A percentile compares a stretch with the other conserved stretches of the same genome.
Evolutionary conservation across 2,888 invertebrate species (phyloP).

Genomic region (Tetragonula carbonaria): DNA sequence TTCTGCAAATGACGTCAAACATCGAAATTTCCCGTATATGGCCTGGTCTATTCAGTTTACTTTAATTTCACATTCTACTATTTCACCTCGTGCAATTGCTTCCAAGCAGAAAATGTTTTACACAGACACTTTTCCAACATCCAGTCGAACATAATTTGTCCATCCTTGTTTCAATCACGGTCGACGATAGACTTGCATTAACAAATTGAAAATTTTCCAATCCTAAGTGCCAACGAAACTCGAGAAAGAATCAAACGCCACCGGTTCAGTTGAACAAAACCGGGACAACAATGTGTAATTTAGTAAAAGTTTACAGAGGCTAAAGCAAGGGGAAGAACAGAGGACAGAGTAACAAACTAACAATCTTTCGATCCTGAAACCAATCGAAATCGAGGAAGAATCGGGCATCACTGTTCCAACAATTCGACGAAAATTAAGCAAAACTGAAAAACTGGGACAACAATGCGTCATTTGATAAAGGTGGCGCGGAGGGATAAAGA

Average conservation of each 20-base stretch:
- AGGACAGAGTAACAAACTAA: too few species aligned
- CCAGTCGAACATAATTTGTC: background rate
- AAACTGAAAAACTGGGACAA: background rate
- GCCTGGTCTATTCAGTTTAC: too few species aligned
- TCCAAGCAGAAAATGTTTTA: background rate
- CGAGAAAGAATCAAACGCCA: too few species aligned
- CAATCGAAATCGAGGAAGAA: background rate
- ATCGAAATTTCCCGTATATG: too few species aligned
- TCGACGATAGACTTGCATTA: background rate
- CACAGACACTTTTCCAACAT: background rate
- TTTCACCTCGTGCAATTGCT: background rate
- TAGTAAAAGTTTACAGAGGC: too few species aligned
- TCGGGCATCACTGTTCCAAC: too few species aligned
- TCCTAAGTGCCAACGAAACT: too few species aligned
- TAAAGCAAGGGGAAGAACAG: too few species aligned
- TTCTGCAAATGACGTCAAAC: too few species aligned
- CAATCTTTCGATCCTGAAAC: background rate
- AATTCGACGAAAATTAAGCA: background rate
- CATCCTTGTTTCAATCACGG: background rate
- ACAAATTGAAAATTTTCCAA: background rate
- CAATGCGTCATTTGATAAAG: constrained; percentile 21
- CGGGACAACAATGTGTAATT: too few species aligned
- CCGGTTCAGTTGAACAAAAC: too few species aligned
- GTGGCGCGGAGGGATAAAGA: background rate
- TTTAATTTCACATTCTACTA: background rate